Conservation (phyloP, 53 echinoderm and acorn worm species). For the Henricia sp. region DNA sequence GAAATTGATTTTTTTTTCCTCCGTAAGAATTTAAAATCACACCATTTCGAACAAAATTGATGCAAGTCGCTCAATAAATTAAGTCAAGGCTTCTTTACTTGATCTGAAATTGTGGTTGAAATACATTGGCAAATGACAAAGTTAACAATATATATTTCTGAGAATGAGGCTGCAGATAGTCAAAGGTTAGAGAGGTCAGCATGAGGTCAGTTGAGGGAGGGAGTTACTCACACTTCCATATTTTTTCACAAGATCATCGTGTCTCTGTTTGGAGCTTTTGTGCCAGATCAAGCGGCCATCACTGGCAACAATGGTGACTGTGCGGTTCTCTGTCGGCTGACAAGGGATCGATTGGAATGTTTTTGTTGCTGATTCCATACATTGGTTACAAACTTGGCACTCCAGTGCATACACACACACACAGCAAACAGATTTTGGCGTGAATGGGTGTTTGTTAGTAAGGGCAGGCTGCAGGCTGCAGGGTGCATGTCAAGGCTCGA, state of each 20-base stretch:
- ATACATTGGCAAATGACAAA: too few relatives aligned
- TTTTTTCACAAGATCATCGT: slow-evolving; percentile 95
- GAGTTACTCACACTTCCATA: slow-evolving; percentile 91
- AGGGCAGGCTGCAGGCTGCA: neutral
- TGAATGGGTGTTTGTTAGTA: slow-evolving; percentile 14
- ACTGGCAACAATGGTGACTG: slow-evolving; percentile 94
- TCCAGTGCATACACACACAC: neutral
- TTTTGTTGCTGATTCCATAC: neutral
- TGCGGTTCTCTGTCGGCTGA: slow-evolving; percentile 89
- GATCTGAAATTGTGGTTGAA: too few relatives aligned
- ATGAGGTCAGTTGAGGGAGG: neutral
- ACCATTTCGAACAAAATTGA: too few relatives aligned
- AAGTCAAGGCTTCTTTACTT: too few relatives aligned
- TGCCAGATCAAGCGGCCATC: slow-evolving; percentile 99
- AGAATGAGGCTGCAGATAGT: neutral
- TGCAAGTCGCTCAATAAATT: too few relatives aligned
- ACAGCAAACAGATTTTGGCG: slow-evolving; percentile 15
- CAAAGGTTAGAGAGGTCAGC: slow-evolving; percentile 24
- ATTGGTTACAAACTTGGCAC: slow-evolving; percentile 14
- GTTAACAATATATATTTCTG: too few relatives aligned
- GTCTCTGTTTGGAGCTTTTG: slow-evolving; percentile 95
- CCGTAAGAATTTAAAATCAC: too few relatives aligned
- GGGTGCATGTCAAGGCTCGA: neutral
- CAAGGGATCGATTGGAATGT: neutral
- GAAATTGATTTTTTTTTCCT: neutral